Evolutionary conservation across 2,113 vertebrate genomes (phyloP), one percentile per base, ranked within the genome.

Genomic region (Dolichallabes microphthalmus): DNA sequence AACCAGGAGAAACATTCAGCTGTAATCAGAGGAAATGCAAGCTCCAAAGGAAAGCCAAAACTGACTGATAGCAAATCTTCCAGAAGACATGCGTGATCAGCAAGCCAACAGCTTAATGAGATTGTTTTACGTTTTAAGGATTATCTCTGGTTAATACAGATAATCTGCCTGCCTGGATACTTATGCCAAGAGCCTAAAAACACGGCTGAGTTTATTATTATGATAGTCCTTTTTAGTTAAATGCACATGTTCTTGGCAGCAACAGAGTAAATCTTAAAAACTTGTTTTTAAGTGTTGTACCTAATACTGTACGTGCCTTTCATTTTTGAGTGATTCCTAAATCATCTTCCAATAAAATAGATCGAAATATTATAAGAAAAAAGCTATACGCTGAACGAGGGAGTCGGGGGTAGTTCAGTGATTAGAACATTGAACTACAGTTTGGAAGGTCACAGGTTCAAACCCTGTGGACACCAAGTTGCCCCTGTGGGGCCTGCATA

Each of bases 61-160:
- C 66, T 58, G 80, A 77, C 35, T 82, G 73, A 82, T 69, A 82
- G 71, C 35, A 87, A 83, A 85, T 85, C 83, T 79, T 76, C 53
- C 78, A 50, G 88, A 74, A 82, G 79, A 83, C 76, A 55, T 88
- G 91, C 91, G 86, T 89, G 89, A 86, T 92, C 90, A 92, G 91
- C 91, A 88, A 71, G 88, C 64, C 80, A 86, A 64, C n/a, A 63
- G 74, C 82, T 87, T 90, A 91, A 85, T 64, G 35, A 89, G 91
- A 89, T 89, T 82, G 80, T 89, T 83, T 89, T 86, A 86, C 88
- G 90, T 89, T 90, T 88, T 87, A 86, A 85, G 80, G 86, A 85
- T 91, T 90, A 89, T 88, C 89, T 86, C 82, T 32, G 22, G 35
- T 80, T 88, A 88, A 90, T 84, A 87, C 87, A 83, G 79, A 88